Evolutionary conservation across 2,113 vertebrate species (phyloP).

Genomic region (Elaphurus davidianus): DNA sequence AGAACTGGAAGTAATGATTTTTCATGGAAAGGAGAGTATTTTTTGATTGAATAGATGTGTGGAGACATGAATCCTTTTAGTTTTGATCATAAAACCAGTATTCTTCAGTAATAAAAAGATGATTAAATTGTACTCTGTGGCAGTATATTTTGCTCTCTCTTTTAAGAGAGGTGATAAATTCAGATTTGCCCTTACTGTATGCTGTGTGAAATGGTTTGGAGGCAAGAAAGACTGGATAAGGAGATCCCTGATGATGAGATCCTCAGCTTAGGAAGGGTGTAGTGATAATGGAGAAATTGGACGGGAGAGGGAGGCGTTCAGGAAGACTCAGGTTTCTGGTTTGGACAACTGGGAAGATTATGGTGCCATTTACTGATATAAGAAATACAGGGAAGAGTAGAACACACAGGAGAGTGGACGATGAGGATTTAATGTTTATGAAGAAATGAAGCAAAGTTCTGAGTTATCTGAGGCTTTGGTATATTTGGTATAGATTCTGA

Average conservation of each 20-base stretch:
- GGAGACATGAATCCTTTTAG: not conserved
- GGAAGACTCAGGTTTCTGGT: not conserved
- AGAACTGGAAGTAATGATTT: not conserved
- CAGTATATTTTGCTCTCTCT: not conserved
- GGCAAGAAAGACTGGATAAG: not conserved
- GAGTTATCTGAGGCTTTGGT: not conserved
- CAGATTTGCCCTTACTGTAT: not conserved
- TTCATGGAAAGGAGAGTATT: not conserved
- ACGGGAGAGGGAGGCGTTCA: not conserved
- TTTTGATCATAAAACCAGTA: not conserved
- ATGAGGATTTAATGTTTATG: not conserved
- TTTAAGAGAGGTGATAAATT: constrained; percentile 22
- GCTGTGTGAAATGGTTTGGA: not conserved
- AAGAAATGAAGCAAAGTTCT: not conserved
- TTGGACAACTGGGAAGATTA: not conserved
- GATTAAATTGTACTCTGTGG: not conserved
- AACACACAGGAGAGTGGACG: not conserved
- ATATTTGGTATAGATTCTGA: not conserved
- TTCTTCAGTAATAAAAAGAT: not conserved
- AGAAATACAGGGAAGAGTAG: not conserved
- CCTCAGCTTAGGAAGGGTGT: not conserved
- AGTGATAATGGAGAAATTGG: not conserved
- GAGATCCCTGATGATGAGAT: not conserved
- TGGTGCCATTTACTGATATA: not conserved
- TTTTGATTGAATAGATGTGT: not conserved